phyloP scores from a whole-genome alignment of 2,888 invertebrate species.

The Sycophila texana region DNA sequence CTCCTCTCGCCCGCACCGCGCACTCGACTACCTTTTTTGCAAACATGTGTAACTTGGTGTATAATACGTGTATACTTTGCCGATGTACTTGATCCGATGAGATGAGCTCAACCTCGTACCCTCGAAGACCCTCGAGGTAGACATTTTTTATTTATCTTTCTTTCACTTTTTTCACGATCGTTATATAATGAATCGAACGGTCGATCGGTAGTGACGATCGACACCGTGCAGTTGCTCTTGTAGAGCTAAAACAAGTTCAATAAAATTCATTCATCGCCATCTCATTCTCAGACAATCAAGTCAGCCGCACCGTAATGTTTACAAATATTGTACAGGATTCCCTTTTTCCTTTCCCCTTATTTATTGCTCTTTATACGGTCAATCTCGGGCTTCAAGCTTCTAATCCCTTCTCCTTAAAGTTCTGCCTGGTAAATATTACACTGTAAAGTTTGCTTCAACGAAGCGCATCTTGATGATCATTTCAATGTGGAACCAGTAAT shows the following conservation, averaged over 20 bases:
- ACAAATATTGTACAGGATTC: constrained; percentile 39
- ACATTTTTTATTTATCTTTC: constrained; percentile 47
- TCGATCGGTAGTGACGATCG: constrained; percentile 60
- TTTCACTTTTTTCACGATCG: constrained; percentile 17
- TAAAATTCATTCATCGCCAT: constrained; percentile 20
- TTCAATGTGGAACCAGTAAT: too few species aligned
- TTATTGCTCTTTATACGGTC: not conserved
- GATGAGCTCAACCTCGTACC: constrained; percentile 49
- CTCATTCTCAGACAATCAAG: constrained; percentile 7
- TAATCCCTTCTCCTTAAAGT: too few species aligned
- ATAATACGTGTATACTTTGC: constrained; percentile 17
- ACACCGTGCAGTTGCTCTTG: constrained; percentile 52
- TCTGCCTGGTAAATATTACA: too few species aligned
- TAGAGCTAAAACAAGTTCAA: constrained; percentile 49
- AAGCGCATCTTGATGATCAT: too few species aligned
- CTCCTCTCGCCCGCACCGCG: too few species aligned
- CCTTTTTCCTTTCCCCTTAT: not conserved
- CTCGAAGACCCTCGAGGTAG: constrained; percentile 66
- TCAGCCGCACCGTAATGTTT: constrained; percentile 51
- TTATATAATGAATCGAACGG: not conserved
- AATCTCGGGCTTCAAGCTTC: too few species aligned
- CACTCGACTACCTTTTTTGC: too few species aligned
- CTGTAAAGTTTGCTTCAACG: too few species aligned
- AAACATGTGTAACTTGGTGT: not conserved
- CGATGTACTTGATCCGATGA: constrained; percentile 34